Evolutionary conservation across 2,797 vertebrate genomes (phyloP).

Genomic region (Pipistrellus nathusii): DNA sequence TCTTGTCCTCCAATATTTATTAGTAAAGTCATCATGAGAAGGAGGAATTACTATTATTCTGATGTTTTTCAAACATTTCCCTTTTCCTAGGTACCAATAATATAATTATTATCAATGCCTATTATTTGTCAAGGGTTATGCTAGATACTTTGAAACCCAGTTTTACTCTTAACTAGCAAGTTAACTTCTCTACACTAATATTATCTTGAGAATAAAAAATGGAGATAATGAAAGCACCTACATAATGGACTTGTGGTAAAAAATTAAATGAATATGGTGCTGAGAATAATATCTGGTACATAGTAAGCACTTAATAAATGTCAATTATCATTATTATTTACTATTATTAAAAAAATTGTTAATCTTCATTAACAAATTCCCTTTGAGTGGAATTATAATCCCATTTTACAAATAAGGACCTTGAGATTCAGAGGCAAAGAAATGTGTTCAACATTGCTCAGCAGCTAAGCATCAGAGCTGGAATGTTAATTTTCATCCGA

Average conservation of each 20-base stretch:
- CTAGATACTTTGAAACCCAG: not conserved
- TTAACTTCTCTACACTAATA: constrained; percentile 15
- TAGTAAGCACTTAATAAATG: not conserved
- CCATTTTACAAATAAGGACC: not conserved
- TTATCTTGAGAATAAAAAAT: constrained; percentile 37
- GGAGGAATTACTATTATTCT: not conserved
- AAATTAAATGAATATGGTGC: not conserved
- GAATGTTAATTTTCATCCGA: not conserved
- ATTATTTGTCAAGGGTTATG: not conserved
- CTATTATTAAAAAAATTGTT: not conserved
- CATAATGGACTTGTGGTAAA: not conserved
- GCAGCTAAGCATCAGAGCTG: not conserved
- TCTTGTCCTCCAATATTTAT: not conserved
- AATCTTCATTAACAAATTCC: too few species aligned
- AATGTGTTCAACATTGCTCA: constrained; percentile 46
- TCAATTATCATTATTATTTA: not conserved
- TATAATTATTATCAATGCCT: not conserved
- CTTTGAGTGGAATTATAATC: constrained; percentile 2
- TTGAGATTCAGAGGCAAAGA: constrained; percentile 43
- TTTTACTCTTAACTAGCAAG: not conserved
- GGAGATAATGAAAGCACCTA: not conserved
- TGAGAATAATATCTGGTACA: not conserved
- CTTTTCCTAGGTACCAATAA: not conserved
- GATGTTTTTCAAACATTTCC: not conserved
- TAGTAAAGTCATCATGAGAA: not conserved